Evolutionary conservation across 2,797 vertebrate species (phyloP).

Genomic region (Falco concolor): DNA sequence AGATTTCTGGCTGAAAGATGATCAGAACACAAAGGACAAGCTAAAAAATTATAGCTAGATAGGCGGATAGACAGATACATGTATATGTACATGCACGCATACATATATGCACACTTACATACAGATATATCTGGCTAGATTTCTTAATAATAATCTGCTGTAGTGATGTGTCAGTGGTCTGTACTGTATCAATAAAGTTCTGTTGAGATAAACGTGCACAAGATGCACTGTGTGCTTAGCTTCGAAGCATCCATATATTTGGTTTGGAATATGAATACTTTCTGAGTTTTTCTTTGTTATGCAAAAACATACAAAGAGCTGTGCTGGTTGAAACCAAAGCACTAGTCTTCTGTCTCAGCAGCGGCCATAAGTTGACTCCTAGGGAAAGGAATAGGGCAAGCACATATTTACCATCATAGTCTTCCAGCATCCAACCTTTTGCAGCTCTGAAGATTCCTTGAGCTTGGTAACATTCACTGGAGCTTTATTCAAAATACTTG

Average conservation of each 20-base stretch:
- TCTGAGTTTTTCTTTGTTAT: neutral
- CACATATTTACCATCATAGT: neutral
- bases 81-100: too few relatives aligned
- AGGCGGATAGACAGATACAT: neutral
- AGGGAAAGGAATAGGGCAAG: neutral
- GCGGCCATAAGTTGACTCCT: neutral
- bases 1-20: neutral
- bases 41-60: neutral
- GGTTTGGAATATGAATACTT: neutral
- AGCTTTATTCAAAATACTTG: neutral
- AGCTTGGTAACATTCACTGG: neutral
- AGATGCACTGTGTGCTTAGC: neutral
- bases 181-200: neutral
- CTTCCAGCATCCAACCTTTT: neutral
- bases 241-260: neutral
- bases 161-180: neutral
- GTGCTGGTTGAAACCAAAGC: neutral
- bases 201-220: neutral
- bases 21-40: neutral
- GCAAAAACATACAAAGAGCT: neutral
- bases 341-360: neutral
- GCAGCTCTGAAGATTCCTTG: neutral
- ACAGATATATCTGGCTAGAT: neutral
- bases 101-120: rapidly evolving
- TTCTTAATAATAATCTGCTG: neutral